Conservation (phyloP, 2,113 vertebrate genomes). For the Turdus rufiventris region DNA sequence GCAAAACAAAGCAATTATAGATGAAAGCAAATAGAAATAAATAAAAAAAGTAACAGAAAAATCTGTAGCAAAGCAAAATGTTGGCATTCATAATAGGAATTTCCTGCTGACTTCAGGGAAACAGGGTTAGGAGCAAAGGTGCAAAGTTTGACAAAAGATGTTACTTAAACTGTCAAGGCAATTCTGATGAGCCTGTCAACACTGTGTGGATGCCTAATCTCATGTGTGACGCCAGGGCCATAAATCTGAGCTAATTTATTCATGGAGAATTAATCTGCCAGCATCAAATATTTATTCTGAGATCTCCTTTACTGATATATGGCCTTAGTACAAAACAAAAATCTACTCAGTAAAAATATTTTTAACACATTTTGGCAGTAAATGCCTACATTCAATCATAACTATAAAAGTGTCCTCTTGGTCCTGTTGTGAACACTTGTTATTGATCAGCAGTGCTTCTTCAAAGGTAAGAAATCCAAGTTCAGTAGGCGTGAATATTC, state of each 20-base stretch:
- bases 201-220: not conserved
- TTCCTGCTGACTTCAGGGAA: slow-evolving; percentile 24
- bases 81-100: not conserved
- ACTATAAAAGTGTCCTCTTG: not conserved
- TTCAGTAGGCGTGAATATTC: not conserved
- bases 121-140: not conserved
- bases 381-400: not conserved
- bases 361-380: not conserved
- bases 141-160: slow-evolving; percentile 16
- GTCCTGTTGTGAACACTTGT: not conserved
- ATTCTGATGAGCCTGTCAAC: not conserved
- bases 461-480: not conserved
- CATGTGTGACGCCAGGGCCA: not conserved
- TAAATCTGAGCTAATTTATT: slow-evolving; percentile 34
- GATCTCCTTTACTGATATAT: not conserved
- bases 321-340: not conserved
- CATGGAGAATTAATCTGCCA: slow-evolving; percentile 6
- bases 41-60: not conserved
- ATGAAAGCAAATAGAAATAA: not conserved
- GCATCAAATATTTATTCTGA: not conserved
- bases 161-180: slow-evolving; percentile 1
- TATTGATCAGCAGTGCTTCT: not conserved
- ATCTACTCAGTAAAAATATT: not conserved
- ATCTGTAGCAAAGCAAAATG: not conserved
- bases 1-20: not conserved